These are phyloP conservation scores for Eupeodes luniger DNA, from an alignment of 2,888 invertebrate species.

Conservation along the genomic window DNA sequence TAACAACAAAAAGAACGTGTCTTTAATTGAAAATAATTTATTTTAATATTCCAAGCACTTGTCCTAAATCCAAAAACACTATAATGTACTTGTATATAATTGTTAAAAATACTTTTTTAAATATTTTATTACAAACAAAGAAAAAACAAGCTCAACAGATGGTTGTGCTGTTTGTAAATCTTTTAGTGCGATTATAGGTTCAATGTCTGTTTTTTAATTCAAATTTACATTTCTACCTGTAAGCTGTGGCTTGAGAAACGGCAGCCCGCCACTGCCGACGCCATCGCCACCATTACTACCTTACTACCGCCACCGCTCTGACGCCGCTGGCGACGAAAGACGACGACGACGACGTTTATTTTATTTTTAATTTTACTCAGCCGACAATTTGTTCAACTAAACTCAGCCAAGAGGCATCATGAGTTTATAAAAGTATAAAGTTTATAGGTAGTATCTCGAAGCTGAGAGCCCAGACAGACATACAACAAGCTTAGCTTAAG, in stretches of 20 bases:
- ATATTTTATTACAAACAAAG: slow-evolving; percentile 44
- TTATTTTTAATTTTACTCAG: slow-evolving; percentile 14
- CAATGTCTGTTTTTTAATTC: slow-evolving; percentile 61
- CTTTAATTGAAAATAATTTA: slow-evolving; percentile 6
- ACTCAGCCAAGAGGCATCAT: slow-evolving; percentile 33
- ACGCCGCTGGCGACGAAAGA: not conserved
- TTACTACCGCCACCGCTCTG: too few species aligned
- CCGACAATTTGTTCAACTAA: slow-evolving; percentile 63
- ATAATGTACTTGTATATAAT: not conserved
- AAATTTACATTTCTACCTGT: slow-evolving; percentile 60
- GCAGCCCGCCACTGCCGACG: slow-evolving; percentile 4
- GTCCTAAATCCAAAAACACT: slow-evolving; percentile 43
- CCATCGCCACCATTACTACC: not conserved
- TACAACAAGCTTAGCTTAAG: not conserved
- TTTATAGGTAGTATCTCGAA: too few species aligned
- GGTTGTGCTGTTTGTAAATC: slow-evolving; percentile 43
- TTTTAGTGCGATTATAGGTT: slow-evolving; percentile 60
- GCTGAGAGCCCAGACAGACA: slow-evolving; percentile 10
- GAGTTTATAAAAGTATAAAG: not conserved
- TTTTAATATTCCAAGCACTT: slow-evolving; percentile 54
- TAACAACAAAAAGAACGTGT: slow-evolving; percentile 14
- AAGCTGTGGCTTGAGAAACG: not conserved
- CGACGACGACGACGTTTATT: slow-evolving; percentile 22
- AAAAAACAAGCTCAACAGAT: slow-evolving; percentile 54
- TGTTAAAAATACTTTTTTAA: slow-evolving; percentile 5